A percentile compares a stretch with the other conserved stretches of the same genome.
Conservation (phyloP, 2,888 invertebrate species). For the Agriotes lineatus region DNA sequence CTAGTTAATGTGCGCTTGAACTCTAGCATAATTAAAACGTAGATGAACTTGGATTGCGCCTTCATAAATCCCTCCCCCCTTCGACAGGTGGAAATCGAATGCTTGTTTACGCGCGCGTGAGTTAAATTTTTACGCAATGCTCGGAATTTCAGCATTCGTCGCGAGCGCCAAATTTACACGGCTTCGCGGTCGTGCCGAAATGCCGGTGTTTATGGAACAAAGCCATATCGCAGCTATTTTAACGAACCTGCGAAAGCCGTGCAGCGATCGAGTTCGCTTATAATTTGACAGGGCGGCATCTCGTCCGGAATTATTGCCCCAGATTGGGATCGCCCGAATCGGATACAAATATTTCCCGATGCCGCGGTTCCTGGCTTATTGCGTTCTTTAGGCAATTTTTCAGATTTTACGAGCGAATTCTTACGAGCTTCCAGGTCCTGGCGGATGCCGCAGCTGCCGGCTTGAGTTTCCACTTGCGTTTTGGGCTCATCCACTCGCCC, state of each 20-base stretch:
- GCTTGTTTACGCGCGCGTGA: background rate
- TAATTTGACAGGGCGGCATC: constrained; percentile 8
- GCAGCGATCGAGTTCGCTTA: constrained; percentile 1
- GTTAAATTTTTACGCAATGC: background rate
- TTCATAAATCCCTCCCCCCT: no score
- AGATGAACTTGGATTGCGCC: no score
- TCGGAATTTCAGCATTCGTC: no score
- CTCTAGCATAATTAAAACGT: no score
- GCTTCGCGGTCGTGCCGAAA: background rate
- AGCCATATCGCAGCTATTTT: constrained; percentile 1
- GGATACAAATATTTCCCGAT: background rate
- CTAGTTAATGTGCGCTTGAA: no score
- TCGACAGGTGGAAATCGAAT: no score
- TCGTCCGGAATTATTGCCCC: background rate
- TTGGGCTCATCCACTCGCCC: no score
- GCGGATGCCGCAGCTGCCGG: background rate
- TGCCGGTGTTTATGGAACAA: background rate
- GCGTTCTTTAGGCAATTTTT: background rate
- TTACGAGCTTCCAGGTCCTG: background rate
- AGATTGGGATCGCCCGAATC: background rate
- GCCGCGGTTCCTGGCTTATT: background rate
- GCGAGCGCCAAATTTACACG: background rate
- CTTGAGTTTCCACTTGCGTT: background rate
- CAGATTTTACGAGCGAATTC: background rate
- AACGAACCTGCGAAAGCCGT: constrained; percentile 5